Evolutionary conservation across 2,113 vertebrate genomes (phyloP).

Genomic region (Oreochromis niloticus): DNA sequence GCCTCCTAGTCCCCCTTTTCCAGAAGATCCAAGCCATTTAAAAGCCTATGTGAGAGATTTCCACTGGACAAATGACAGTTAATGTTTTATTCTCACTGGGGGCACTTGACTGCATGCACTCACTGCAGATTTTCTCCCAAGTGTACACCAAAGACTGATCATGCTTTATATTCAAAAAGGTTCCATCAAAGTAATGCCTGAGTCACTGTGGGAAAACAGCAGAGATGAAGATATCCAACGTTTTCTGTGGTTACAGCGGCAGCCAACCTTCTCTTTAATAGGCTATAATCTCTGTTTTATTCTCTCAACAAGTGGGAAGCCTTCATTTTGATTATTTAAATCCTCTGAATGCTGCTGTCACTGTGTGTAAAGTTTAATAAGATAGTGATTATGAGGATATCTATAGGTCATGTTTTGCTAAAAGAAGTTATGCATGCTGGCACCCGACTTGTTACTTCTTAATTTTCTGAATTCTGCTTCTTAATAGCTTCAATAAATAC

Average conservation of each 20-base stretch:
- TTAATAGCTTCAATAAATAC: not conserved
- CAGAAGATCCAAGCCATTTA: not conserved
- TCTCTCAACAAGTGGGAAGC: not conserved
- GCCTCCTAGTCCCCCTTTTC: not conserved
- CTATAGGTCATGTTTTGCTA: not conserved
- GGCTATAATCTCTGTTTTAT: not conserved
- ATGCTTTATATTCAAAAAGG: not conserved
- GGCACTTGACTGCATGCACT: not conserved
- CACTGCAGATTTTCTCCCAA: not conserved
- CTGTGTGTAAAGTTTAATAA: not conserved
- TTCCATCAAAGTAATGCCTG: not conserved
- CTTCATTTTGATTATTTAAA: not conserved
- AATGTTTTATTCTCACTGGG: not conserved
- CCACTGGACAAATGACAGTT: not conserved
- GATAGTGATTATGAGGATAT: not conserved
- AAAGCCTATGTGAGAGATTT: not conserved
- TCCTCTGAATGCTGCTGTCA: not conserved
- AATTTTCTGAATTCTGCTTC: not conserved
- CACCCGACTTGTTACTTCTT: not conserved
- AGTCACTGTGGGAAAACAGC: not conserved
- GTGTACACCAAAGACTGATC: not conserved
- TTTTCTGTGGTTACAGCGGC: not conserved
- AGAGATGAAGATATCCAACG: not conserved
- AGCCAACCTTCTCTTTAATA: not conserved
- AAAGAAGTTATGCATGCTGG: not conserved